A percentile compares a stretch with the other conserved stretches of the same genome.
Conservation (phyloP, 2,797 vertebrate genomes). For the Anabas testudineus region DNA sequence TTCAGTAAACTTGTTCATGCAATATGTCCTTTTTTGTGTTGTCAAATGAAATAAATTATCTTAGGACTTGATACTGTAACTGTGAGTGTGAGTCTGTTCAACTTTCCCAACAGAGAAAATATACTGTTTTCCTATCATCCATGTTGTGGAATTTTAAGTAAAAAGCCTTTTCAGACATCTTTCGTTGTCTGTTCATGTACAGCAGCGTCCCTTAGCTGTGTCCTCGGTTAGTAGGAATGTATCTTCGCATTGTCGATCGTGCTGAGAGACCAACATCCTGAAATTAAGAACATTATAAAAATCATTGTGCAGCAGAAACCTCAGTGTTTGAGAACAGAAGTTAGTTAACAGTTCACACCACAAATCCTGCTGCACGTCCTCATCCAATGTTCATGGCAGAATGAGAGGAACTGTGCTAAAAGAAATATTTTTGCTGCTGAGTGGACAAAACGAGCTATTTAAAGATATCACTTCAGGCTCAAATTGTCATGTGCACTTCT, state of each 20-base stretch:
- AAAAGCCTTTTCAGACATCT: not conserved
- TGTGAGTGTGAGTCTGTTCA: not conserved
- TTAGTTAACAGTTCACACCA: not conserved
- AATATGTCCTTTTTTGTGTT: conserved; percentile 10
- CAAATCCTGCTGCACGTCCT: not conserved
- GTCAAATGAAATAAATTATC: not conserved
- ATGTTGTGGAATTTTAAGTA: not conserved
- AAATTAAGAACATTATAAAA: conserved; percentile 13
- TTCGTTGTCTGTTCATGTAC: conserved; percentile 51
- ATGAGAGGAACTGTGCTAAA: not conserved
- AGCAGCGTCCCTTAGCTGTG: conserved; percentile 67
- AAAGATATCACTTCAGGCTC: not conserved
- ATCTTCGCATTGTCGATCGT: conserved; percentile 71
- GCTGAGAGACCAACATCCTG: conserved; percentile 74
- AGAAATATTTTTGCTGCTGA: no score
- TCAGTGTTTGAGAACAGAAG: conserved; percentile 5
- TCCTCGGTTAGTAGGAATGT: conserved; percentile 60
- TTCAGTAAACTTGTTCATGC: conserved; percentile 37
- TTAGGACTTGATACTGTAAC: not conserved
- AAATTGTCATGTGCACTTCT: not conserved
- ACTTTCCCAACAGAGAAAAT: not conserved
- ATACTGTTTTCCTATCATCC: not conserved
- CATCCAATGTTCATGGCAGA: not conserved
- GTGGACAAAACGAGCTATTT: no score
- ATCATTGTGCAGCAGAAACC: conserved; percentile 12